phyloP scores from a whole-genome alignment of 1,140 invertebrate species.

The Scaptomyza montana region DNA sequence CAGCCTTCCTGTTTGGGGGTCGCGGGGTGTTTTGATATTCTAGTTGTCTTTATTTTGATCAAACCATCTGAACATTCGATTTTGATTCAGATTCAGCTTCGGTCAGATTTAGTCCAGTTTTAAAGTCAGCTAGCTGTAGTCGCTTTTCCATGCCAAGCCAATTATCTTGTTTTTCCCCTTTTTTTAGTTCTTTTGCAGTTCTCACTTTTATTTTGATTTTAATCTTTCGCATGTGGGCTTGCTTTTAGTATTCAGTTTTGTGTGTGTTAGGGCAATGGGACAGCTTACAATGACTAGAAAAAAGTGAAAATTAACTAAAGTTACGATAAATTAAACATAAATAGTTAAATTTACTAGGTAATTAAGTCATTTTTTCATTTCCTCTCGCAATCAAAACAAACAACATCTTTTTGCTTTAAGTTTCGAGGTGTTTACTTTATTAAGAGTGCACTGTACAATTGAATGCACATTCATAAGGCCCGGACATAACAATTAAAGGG shows the following conservation, averaged over 20 bases:
- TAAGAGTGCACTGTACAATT: constrained; percentile 1
- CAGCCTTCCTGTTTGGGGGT: background rate
- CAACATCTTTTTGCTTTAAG: too few species aligned
- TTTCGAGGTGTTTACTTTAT: background rate
- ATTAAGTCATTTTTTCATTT: too few species aligned
- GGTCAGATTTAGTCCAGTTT: background rate
- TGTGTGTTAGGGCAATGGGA: constrained; percentile 65
- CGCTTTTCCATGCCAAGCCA: constrained; percentile 35
- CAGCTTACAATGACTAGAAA: constrained; percentile 32
- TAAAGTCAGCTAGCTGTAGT: constrained; percentile 25
- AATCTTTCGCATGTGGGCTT: constrained; percentile 25
- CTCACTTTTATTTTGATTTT: constrained; percentile 69
- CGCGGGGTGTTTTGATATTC: background rate
- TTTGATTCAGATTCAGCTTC: too few species aligned
- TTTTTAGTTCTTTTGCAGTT: constrained; percentile 15
- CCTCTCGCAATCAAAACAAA: too few species aligned
- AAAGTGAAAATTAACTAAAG: constrained; percentile 61
- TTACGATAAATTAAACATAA: too few species aligned
- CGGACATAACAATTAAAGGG: constrained; percentile 34
- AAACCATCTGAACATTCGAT: constrained; percentile 13
- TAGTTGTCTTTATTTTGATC: constrained; percentile 39
- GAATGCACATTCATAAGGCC: too few species aligned
- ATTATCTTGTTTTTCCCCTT: constrained; percentile 35
- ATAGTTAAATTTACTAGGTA: too few species aligned
- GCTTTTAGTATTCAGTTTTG: background rate